Evolutionary conservation across 2,888 invertebrate species (phyloP), one percentile per base, ranked within the genome.

Genomic region (Xestia c-nigrum): DNA sequence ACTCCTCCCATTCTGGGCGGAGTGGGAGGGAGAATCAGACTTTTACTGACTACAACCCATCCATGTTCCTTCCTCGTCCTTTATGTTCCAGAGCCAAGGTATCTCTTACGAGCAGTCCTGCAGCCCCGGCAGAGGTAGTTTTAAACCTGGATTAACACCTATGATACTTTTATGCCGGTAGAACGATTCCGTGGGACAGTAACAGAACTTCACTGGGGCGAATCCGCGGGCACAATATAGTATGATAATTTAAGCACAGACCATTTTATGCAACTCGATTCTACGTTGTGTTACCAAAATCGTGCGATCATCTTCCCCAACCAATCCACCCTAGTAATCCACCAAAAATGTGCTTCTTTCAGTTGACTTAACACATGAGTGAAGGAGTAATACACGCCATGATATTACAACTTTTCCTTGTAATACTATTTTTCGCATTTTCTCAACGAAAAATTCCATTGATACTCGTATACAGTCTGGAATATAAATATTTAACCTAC

Each of bases 381-480:
- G 47, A 63, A 38, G 38, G 21, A 12, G n/a, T 68, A 79, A 78
- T 65, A 65, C 46, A 79, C 64, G 38, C 59, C 64, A 79, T 74
- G 57, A 59, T 40, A 31, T 66, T 21, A 16, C 50, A 79, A 61
- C 38, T 75, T 64, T 61, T 46, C 16, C 43, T 46, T 52, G 3
- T 46, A 7, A 46, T 38, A 63, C 46, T n/a, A 63, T 52, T 38
- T 52, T 24, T 7, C 50, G 31, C 24, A 21, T 38, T 63, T 74
- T 63, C 46, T 46, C 61, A 31, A n/a, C n/a, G n/a, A 52, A n/a
- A 46, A 46, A 19, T 52, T 74, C 21, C 21, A 43, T 40, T 73
- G 10, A 52, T 43, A n/a, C n/a, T n/a, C n/a, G n/a, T n/a, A 10
- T 31, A 52, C 14, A 50, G 52, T 10, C 52, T 52, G 21, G 19